Evolutionary conservation across 2,113 vertebrate species (phyloP).

Genomic region (Paratilapia polleni): DNA sequence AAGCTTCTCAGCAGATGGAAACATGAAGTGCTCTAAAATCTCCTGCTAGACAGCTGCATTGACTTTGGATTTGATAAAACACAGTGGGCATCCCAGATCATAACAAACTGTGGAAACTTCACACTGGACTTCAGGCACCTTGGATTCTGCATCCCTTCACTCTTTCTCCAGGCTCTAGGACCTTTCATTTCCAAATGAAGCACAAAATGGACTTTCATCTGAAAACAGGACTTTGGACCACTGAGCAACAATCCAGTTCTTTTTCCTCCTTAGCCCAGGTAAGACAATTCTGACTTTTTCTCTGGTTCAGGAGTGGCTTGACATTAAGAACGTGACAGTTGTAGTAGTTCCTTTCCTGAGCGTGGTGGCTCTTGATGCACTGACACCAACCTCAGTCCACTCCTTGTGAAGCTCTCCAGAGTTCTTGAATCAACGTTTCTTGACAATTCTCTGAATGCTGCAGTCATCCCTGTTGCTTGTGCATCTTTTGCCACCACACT

Average conservation of each 20-base stretch:
- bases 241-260: neutral
- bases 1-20: neutral
- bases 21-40: too few species aligned
- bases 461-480: neutral
- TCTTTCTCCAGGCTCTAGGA: neutral
- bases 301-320: neutral
- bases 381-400: rapidly evolving
- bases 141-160: neutral
- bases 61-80: too few species aligned
- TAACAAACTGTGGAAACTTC: neutral
- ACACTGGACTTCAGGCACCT: neutral
- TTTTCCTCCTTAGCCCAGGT: neutral
- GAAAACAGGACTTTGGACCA: neutral
- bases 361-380: neutral
- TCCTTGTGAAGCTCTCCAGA: neutral
- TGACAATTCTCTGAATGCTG: neutral
- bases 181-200: neutral
- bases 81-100: too few species aligned
- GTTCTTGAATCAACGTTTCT: neutral
- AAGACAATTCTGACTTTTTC: rapidly evolving
- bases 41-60: too few species aligned
- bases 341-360: neutral
- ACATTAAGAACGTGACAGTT: neutral
- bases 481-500: neutral
- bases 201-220: neutral